phyloP scores from a whole-genome alignment of 1,140 invertebrate species.

The Achatina immaculata region DNA sequence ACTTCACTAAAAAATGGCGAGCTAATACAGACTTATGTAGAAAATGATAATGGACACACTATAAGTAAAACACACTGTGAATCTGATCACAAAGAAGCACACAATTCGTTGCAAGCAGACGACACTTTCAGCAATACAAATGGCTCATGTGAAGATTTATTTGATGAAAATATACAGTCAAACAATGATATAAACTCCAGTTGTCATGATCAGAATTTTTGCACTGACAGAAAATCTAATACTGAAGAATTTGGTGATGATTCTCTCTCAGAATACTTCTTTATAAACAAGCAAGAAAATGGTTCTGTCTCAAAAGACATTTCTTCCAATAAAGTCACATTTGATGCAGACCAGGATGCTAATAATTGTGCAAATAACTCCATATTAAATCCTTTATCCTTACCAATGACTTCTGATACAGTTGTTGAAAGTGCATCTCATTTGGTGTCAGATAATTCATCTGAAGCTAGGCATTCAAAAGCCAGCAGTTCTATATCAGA shows the following conservation, averaged over 20 bases:
- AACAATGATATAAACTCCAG: background rate
- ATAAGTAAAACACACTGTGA: too few species aligned
- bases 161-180: background rate
- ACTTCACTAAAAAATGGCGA: background rate
- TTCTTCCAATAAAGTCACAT: background rate
- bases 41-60: too few species aligned
- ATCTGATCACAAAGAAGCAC: background rate
- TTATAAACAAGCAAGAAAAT: constrained; percentile 19
- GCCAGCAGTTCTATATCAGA: background rate
- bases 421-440: background rate
- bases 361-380: constrained; percentile 76
- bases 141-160: background rate
- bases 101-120: background rate
- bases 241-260: background rate
- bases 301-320: constrained; percentile 32
- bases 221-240: background rate
- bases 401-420: constrained; percentile 70
- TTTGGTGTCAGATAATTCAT: background rate
- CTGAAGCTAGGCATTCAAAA: background rate
- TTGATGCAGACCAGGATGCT: background rate
- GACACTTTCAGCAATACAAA: background rate
- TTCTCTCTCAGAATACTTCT: constrained; percentile 20
- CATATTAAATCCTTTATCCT: constrained; percentile 75
- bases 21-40: background rate
- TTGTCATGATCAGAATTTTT: background rate